A percentile compares a stretch with the other conserved stretches of the same genome.
phyloP scores from a whole-genome alignment of 2,113 vertebrate genomes.

The Cygnus buccinator region DNA sequence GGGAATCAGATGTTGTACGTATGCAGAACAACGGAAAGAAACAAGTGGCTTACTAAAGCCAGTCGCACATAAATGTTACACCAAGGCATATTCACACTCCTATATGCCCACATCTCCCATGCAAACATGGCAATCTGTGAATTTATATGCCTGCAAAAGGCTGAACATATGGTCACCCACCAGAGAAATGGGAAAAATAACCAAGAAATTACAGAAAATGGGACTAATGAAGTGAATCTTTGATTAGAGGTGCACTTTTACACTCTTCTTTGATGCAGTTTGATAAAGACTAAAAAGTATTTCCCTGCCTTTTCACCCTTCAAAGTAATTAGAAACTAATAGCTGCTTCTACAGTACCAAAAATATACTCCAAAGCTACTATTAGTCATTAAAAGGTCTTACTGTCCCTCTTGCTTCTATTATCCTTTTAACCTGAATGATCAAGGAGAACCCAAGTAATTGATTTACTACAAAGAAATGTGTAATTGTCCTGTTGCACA shows the following conservation, averaged over 20 bases:
- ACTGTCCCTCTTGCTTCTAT: slow-evolving; percentile 8
- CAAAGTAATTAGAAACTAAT: slow-evolving; percentile 44
- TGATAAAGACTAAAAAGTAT: slow-evolving; percentile 26
- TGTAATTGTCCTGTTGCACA: slow-evolving; percentile 29
- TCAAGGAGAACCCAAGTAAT: slow-evolving; percentile 44
- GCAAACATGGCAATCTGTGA: neutral
- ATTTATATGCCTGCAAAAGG: neutral
- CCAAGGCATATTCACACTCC: neutral
- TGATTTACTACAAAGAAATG: slow-evolving; percentile 40
- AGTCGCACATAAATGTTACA: neutral
- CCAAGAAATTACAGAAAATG: neutral
- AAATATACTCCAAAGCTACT: slow-evolving; percentile 32
- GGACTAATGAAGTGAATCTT: slow-evolving; percentile 8
- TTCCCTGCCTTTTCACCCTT: slow-evolving; percentile 2
- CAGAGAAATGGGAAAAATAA: slow-evolving; percentile 8
- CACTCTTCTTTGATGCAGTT: neutral
- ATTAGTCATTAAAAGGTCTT: slow-evolving; percentile 44
- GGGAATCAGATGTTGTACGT: slow-evolving; percentile 12
- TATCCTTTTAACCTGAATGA: slow-evolving; percentile 35
- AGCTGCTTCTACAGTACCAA: neutral
- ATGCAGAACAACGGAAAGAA: slow-evolving; percentile 12
- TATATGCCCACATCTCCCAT: neutral
- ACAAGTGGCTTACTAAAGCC: slow-evolving; percentile 8
- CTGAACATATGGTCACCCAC: neutral
- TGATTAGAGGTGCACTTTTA: neutral